Base-by-base conservation (phyloP, 2,888 invertebrate species). In the Fissipunctia ypsillon region DNA sequence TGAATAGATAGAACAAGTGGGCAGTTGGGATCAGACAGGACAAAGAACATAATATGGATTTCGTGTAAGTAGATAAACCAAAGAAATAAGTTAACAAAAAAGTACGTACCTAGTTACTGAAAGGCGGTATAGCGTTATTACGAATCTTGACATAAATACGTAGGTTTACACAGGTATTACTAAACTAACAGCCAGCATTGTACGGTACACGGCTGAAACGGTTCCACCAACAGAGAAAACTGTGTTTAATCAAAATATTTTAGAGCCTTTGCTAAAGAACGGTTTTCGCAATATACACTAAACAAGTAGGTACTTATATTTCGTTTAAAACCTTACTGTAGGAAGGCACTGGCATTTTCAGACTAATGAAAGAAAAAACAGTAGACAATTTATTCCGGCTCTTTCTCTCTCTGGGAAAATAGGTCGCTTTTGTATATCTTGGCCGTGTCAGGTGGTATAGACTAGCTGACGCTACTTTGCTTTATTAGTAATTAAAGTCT, bases 361-460 rank as follows among this genome's bases (percentile, higher is more conserved):
- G 69, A 69, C 69, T 72, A 67, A 84, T 83, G 72, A 80, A 82
- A 76, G 67, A 68, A 82, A 83, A 78, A 78, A 65, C 60, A 54
- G 57, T 56, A 54, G 77, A 77, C 56, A 72, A 80, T 80, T 78
- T 81, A 65, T 77, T 65, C 78, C 78, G 68, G 52, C 61, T 65
- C 64, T 81, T 78, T 71, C 73, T 78, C 54, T 69, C 57, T 56
- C 52, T 69, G 45, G 31, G 50, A 75, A 81, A 83, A 79, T 73
- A 69, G 84, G 84, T 73, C 75, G 66, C 76, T 83, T 75, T 78
- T 81, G 72, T 81, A 69, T 81, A 78, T 78, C 61, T 78, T 67
- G 48, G 35, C 28, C 31, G 61, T 67, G 80, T 61, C 77, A 80
- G 77, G 78, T 80, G 78, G 48, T 67, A 81, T 56, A 57, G 80